Evolutionary conservation across 2,888 invertebrate species (phyloP), one percentile per base, ranked within the genome.

Genomic region (Cephus runcator): DNA sequence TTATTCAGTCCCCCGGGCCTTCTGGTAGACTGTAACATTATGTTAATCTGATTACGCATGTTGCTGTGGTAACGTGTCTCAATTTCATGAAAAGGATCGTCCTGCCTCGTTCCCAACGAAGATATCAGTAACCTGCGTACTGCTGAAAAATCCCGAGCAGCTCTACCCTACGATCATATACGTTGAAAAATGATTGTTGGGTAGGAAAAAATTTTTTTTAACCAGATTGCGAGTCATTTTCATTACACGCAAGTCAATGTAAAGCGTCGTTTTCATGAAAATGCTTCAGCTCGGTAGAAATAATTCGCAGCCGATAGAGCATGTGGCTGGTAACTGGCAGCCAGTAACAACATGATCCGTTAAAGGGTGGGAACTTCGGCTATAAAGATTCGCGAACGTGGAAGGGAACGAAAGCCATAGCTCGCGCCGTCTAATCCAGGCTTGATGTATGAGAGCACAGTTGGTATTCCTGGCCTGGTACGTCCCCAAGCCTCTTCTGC

Each of bases 401-500:
- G 15, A 34, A 69, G 78, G 35, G 40, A 76, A 76, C 56, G 76
- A 79, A 77, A 76, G 76, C 78, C 73, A 34, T 68, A 69, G 75
- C 56, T 73, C 80, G 79, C 78, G 80, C 80, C 80, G 82, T 79
- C 82, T 82, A 83, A 82, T 82, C 82, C 83, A 75, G 75, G 76
- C 76, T 81, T 81, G 83, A 82, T 82, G 79, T 80, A 82, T 77
- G 73, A 40, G 77, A 69, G 79, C 73, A 35, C 79, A 77, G 74
- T 79, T 77, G 76, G 80, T 83, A 83, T 83, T 83, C 81, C 34
- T 79, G 77, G 76, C 80, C 69, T 40, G 71, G 69, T 77, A 73
- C 79, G 81, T 75, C 73, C 69, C 69, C 74, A 30, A 74, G 31
- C 35, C 74, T 74, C 36, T n/a, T 34, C 23, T n/a, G 74, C 74